Percentiles rank a stretch among this genome's conserved stretches.
Evolutionary conservation across 1,140 invertebrate genomes (phyloP).

Genomic region (Megalonaias nervosa): DNA sequence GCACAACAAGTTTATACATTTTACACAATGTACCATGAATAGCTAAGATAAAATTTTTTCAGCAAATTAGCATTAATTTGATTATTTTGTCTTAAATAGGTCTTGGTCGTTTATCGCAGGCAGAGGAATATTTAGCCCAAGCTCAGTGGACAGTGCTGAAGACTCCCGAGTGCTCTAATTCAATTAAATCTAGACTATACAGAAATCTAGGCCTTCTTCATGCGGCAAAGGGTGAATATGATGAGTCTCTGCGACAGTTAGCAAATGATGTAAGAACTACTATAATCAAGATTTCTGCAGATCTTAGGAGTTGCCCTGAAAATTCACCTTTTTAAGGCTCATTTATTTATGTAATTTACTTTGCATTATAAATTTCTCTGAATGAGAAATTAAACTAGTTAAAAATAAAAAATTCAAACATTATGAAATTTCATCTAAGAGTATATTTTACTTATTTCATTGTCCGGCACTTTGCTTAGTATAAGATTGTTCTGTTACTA

Average conservation of each 20-base stretch:
- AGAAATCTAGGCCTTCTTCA: constrained; percentile 70
- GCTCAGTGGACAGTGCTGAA: constrained; percentile 72
- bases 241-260: constrained; percentile 65
- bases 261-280: constrained; percentile 69
- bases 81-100: constrained; percentile 45
- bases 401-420: background rate
- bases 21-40: background rate
- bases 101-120: constrained; percentile 66
- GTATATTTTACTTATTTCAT: background rate
- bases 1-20: too few relatives aligned
- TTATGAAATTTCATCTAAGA: background rate
- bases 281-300: background rate
- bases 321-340: too few relatives aligned
- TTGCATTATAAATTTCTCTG: background rate
- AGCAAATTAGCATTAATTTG: too few relatives aligned
- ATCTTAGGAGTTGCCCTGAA: too few relatives aligned
- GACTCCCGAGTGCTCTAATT: constrained; percentile 67
- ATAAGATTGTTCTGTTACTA: too few relatives aligned
- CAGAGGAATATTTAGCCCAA: constrained; percentile 71
- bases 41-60: background rate
- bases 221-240: constrained; percentile 70
- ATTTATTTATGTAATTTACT: background rate
- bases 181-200: constrained; percentile 70
- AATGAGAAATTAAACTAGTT: background rate
- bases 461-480: too few relatives aligned